Base-by-base conservation (phyloP, 2,113 vertebrate genomes). In the Erythrolamprus reginae region DNA sequence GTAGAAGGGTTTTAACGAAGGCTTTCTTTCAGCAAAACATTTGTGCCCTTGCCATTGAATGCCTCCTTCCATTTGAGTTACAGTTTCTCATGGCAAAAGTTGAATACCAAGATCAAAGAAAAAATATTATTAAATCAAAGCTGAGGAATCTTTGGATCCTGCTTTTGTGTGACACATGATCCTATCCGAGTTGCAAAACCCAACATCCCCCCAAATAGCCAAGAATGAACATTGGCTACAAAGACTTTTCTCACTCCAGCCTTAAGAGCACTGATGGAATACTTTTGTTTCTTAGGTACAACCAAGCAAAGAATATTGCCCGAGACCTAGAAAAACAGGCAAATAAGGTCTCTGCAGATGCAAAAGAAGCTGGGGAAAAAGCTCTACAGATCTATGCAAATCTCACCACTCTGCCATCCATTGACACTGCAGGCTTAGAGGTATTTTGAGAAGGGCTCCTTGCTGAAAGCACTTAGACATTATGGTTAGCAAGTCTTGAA, bases 321-420 rank as follows among this genome's bases (percentile, higher is more conserved):
- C 97, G 97, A 95, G 98, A 97, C n/a, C 97, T 99, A 89, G 99
- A 99, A 95, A 98, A 97, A 82, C 98, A 99, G 93, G 98, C 99
- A 45, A 97, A 84, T 94, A 98, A 97, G 82, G 97, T 99, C 0
- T 98, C 98, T 10, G 96, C 94, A 0, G 98, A 99, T 93, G 99
- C 99, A 8, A 97, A 98, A 55, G 97, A 98, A 91, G 99, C 98
- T 0, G 98, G 98, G 8, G 97, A 98, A 92, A 98, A 96, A 82
- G 99, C 99, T 0, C 92, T 99, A 90, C 98, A 98, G 96, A 98
- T 99, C 93, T 98, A 98, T 0, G 98, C 99, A 88, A 99, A 99
- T 84, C 97, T 99, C 58, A 98, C 98, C 86, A 98, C 97, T 94
- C 95, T 99, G 24, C 98, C 98, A 0, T 48, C 96, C 0, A 95